These are phyloP conservation scores for Lasioglossum morio DNA, from an alignment of 2,888 invertebrate genomes.

Conservation along the genomic window DNA sequence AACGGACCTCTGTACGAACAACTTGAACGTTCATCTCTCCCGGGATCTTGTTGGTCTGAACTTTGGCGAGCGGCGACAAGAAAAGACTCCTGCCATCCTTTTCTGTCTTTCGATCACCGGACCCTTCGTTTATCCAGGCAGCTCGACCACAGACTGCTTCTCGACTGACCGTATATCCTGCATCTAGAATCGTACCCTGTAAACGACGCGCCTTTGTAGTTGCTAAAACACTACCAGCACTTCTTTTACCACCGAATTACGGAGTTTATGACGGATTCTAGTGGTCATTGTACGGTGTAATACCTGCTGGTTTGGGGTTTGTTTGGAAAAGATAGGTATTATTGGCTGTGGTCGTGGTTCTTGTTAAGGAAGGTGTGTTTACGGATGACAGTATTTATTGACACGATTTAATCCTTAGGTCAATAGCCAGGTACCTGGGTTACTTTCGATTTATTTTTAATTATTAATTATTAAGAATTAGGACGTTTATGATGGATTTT, in stretches of 20 bases:
- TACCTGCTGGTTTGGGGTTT: neutral
- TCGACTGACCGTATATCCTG: neutral
- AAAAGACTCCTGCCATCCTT: slow-evolving; percentile 9
- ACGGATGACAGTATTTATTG: no score
- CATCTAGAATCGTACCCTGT: neutral
- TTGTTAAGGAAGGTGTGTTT: no score
- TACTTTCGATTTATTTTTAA: no score
- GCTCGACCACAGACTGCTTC: neutral
- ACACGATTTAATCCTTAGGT: no score
- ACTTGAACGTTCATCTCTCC: slow-evolving; percentile 55
- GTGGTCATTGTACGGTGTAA: neutral
- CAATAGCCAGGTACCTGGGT: no score
- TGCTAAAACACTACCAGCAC: neutral
- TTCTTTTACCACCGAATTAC: neutral
- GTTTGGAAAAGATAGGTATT: neutral
- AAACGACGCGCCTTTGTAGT: neutral
- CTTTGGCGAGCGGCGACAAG: slow-evolving; percentile 28
- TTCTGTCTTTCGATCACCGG: neutral
- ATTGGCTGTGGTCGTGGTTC: neutral
- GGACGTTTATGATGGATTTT: no score
- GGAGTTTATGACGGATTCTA: neutral
- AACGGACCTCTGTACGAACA: slow-evolving; percentile 55
- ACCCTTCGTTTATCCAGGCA: neutral
- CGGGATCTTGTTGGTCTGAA: slow-evolving; percentile 51
- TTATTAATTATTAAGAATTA: no score